Conservation (phyloP, 2,797 vertebrate genomes). For the Mus caroli region DNA sequence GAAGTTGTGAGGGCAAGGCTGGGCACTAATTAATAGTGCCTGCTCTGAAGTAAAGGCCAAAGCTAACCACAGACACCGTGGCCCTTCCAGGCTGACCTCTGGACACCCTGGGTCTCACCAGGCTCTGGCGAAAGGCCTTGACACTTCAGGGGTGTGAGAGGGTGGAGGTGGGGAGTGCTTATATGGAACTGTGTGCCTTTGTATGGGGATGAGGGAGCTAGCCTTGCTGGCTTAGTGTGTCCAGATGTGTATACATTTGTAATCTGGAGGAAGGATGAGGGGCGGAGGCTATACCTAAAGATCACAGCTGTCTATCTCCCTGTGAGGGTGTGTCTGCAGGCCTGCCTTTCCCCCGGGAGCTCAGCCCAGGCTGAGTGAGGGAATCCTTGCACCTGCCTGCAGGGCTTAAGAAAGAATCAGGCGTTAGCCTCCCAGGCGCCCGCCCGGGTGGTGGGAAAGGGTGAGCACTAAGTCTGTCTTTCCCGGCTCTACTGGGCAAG, state of each 20-base stretch:
- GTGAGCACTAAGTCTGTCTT: not conserved
- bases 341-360: not conserved
- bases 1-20: not conserved
- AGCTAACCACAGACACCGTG: not conserved
- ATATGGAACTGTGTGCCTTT: not conserved
- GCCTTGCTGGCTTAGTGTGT: not conserved
- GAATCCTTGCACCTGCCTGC: constrained; percentile 27
- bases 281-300: not conserved
- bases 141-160: not conserved
- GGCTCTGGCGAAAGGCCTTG: not conserved
- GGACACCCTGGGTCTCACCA: not conserved
- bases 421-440: not conserved
- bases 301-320: not conserved
- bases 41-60: constrained; percentile 1
- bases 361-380: not conserved
- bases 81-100: not conserved
- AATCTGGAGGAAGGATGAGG: not conserved
- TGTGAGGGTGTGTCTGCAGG: not conserved
- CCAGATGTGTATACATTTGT: not conserved
- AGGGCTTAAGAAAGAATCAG: constrained; percentile 8
- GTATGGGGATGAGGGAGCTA: not conserved
- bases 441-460: not conserved
- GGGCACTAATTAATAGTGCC: not conserved
- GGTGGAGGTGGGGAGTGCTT: not conserved
- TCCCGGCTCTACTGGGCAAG: not conserved